Evolutionary conservation across 2,888 invertebrate genomes (phyloP), one percentile per base, ranked within the genome.

Genomic region (Kuschelorhynchus macadamiae): DNA sequence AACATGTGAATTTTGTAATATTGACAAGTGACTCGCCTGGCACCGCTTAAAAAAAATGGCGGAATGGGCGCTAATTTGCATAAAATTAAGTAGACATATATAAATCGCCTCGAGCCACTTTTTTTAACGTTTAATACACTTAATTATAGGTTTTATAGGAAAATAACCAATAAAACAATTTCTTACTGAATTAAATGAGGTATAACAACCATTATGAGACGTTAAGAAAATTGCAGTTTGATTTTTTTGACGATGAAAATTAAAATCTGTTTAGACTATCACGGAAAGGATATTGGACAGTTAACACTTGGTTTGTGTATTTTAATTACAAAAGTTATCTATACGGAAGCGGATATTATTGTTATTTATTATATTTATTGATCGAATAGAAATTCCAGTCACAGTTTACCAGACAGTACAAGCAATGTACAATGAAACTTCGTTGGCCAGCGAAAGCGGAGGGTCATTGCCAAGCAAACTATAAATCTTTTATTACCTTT

Each of bases 111-210:
- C 36, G 39, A 44, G 32, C 55, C 39, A 46, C 46, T 61, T 67
- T n/a, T n/a, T 66, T 61, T 61, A 61, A 61, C 67, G 42, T 67
- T 60, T 46, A 56, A 61, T 55, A 47, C 49, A 18, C 42, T 56
- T 67, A 67, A 67, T 67, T 67, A 61, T 36, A 55, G 67, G 60
- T 56, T 55, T 53, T 42, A 66, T 52, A 33, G 25, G 18, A 61
- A 66, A 47, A 67, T 55, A 47, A 18, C 41, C 41, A 16, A 21
- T 25, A 46, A 53, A 39, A 53, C 47, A 33, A 39, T 55, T 67
- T 61, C 60, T 60, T 25, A 53, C 53, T 47, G 44, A 55, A 49
- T 60, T 55, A 61, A 61, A 67, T 49, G 30, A 50, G 50, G 30
- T 20, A 41, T 56, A 61, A 50, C 41, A 42, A 56, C 53, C 47